These are phyloP conservation scores for Agelaius tricolor DNA, from an alignment of 2,113 vertebrate species.

Conservation along the genomic window DNA sequence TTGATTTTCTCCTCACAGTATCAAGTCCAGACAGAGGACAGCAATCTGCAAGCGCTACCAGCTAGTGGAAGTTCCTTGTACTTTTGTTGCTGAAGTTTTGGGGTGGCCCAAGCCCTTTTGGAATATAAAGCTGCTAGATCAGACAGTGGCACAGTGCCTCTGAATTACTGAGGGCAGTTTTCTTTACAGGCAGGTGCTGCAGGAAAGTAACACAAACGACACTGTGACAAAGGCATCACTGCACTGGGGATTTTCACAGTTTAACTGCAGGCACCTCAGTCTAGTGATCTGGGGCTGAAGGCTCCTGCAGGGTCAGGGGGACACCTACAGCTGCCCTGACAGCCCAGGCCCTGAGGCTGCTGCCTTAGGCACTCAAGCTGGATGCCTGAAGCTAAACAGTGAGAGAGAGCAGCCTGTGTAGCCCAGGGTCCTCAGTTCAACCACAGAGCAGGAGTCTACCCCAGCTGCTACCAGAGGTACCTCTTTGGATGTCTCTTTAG, in stretches of 20 bases:
- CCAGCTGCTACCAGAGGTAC: background rate
- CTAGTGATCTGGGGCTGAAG: background rate
- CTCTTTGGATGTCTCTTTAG: background rate
- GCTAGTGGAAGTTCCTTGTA: background rate
- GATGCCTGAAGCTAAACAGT: background rate
- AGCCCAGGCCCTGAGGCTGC: background rate
- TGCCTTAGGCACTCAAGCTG: background rate
- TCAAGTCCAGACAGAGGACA: background rate
- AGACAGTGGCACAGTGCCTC: background rate
- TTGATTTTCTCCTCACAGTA: background rate
- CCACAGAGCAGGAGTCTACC: background rate
- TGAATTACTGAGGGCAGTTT: background rate
- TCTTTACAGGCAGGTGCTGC: background rate
- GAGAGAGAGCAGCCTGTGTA: background rate
- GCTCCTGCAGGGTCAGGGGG: background rate
- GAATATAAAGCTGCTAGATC: background rate
- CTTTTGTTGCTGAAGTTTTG: background rate
- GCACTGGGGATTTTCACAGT: background rate
- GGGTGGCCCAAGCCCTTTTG: background rate
- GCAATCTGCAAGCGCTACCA: background rate
- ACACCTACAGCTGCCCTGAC: background rate
- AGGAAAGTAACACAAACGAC: rapidly evolving
- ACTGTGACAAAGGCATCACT: background rate
- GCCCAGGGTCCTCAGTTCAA: background rate
- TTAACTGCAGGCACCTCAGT: background rate